Base-by-base conservation (phyloP, 1,140 invertebrate genomes). In the Laodelphax striatellus region DNA sequence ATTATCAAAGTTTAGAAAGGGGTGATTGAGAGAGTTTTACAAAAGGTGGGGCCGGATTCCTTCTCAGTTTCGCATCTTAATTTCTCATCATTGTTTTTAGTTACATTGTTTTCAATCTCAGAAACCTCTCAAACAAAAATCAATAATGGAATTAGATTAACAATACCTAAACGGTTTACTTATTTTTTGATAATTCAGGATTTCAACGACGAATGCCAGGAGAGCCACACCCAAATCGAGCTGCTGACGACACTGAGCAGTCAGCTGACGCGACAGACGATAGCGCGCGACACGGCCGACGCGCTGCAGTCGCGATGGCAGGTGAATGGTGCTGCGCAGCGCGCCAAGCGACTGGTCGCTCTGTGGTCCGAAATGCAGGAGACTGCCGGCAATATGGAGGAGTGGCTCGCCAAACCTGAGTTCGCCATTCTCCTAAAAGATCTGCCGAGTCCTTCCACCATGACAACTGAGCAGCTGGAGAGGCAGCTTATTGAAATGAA, bases 281-380 rank as follows among this genome's bases (percentile, higher is more conserved):
- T 80, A 69, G 85, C 64, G 16, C 86, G 90, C 74, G 88, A 92
- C 22, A 63, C 63, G 75, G 79, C 91, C 17, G 88, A 92, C 69
- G 84, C 87, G 11, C 80, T 91, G 56, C 81, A 88, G 61, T 88
- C 86, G 8, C 78, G 87, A 50, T 90, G 87, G 83, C 83, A 85
- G 42, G 80, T 92, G 14, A 83, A 91, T 62, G 84, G 89, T 63
- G 77, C 85, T 0, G 76, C 82, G 42, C 86, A 91, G 69, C 84
- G 85, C 72, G 82, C 79, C 46, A 82, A 93, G 63, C 86, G 85
- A 71, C 73, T 94, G 11, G 84, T 91, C 9, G 74, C 73, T 5
- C 84, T 83, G 19, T 97, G 90, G 90, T 81, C 87, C 58, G 83
- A 83, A 1, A 86, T 94, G 64, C 86, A 90, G 70, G 73, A 70